phyloP scores from a whole-genome alignment of 1,140 invertebrate genomes.

The Drosophila nasuta region DNA sequence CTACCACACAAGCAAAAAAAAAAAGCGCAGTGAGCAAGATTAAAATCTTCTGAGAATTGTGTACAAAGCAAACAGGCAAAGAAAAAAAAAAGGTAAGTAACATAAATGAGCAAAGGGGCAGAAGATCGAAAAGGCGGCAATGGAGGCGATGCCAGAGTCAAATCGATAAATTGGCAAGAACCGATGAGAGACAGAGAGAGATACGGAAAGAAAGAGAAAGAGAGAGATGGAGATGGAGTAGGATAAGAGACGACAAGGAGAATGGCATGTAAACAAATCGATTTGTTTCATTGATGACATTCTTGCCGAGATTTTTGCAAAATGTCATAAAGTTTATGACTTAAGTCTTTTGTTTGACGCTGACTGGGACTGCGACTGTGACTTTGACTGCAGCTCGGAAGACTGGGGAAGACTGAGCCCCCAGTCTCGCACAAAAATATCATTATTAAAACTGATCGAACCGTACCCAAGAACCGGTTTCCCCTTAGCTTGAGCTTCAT shows the following conservation, averaged over 20 bases:
- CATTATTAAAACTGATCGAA: constrained; percentile 78
- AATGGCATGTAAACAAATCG: constrained; percentile 84
- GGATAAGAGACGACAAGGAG: constrained; percentile 33
- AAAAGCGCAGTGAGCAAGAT: constrained; percentile 72
- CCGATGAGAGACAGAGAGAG: background rate
- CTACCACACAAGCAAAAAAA: constrained; percentile 6
- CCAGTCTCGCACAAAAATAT: constrained; percentile 63
- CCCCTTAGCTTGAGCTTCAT: constrained; percentile 22
- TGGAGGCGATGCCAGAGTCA: constrained; percentile 43
- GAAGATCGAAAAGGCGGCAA: background rate
- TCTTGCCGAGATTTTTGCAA: constrained; percentile 81
- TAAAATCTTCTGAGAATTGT: constrained; percentile 83
- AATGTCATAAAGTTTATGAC: constrained; percentile 85
- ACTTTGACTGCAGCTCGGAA: constrained; percentile 26
- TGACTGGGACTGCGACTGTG: constrained; percentile 26
- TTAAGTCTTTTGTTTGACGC: constrained; percentile 83
- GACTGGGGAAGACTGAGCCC: constrained; percentile 13
- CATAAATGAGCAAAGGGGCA: constrained; percentile 63
- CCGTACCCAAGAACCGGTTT: constrained; percentile 61
- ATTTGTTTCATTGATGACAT: constrained; percentile 85
- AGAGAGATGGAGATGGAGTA: background rate
- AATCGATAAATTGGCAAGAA: constrained; percentile 65
- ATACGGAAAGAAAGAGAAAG: constrained; percentile 2
- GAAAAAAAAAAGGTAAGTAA: constrained; percentile 48
- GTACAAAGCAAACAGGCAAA: constrained; percentile 63